Evolutionary conservation across 2,113 vertebrate species (phyloP).

Genomic region (Burhinus bistriatus): DNA sequence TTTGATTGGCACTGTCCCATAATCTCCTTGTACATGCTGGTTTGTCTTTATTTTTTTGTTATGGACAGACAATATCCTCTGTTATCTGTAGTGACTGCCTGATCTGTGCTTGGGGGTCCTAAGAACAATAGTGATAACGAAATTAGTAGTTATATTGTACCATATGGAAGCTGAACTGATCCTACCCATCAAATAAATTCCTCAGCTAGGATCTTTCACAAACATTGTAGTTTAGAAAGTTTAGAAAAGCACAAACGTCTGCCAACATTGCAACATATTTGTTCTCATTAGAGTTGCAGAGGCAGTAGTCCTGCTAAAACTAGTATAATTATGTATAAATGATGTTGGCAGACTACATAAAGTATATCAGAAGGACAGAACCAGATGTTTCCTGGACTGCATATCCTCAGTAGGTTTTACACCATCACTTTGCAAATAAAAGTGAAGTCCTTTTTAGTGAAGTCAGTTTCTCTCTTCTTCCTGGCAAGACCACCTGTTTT

Average conservation of each 20-base stretch:
- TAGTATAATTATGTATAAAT: constrained; percentile 10
- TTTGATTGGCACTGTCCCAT: background rate
- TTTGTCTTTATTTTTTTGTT: background rate
- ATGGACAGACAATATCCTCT: background rate
- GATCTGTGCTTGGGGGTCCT: background rate
- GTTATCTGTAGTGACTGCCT: background rate
- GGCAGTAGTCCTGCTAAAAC: constrained; percentile 30
- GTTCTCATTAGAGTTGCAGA: constrained; percentile 18
- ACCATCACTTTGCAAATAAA: background rate
- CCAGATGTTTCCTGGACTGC: constrained; percentile 10
- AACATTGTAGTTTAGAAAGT: background rate
- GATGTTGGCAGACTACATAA: background rate
- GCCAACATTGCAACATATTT: background rate
- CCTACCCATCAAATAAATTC: background rate
- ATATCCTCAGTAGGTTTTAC: background rate
- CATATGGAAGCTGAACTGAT: background rate
- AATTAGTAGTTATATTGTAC: background rate
- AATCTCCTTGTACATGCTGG: background rate
- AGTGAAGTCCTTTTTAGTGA: background rate
- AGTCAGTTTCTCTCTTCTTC: background rate
- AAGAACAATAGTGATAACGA: background rate
- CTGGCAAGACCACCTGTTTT: background rate
- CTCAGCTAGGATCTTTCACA: background rate
- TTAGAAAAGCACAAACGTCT: background rate
- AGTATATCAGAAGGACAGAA: constrained; percentile 9